Evolutionary conservation across 1,140 invertebrate genomes (phyloP).

Genomic region (Spodoptera frugiperda): DNA sequence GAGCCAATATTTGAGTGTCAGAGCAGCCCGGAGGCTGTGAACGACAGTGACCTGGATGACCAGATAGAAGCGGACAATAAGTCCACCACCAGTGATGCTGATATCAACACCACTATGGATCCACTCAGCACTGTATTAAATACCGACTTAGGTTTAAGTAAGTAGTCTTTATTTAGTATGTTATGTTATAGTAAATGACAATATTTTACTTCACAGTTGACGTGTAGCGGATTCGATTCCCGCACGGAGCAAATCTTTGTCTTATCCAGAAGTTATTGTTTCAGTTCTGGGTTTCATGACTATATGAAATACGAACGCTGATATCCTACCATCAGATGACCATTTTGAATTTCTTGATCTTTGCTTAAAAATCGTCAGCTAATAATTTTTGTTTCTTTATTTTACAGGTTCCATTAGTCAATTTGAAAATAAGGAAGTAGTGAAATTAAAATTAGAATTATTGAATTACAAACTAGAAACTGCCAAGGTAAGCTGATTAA

Average conservation of each 20-base stretch:
- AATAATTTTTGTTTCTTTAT: conserved; percentile 21
- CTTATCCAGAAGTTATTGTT: no score
- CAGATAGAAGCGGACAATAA: conserved; percentile 40
- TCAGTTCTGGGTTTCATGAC: no score
- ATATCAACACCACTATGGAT: conserved; percentile 55
- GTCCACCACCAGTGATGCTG: conserved; percentile 15
- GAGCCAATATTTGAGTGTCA: conserved; percentile 62
- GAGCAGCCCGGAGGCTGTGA: conserved; percentile 45
- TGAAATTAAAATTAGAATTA: conserved; percentile 72
- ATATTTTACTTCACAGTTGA: no score
- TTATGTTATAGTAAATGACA: no score
- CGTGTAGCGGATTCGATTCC: no score
- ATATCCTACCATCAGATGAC: no score
- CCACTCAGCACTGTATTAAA: conserved; percentile 70
- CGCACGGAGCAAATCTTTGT: no score
- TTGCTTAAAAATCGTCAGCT: no score
- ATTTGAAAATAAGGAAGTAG: conserved; percentile 67
- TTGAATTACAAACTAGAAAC: conserved; percentile 75
- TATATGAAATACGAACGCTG: no score
- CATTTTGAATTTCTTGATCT: no score
- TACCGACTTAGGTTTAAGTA: conserved; percentile 71
- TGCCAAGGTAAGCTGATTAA: conserved; percentile 64
- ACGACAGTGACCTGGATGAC: conserved; percentile 33
- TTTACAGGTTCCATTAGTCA: conserved; percentile 66
- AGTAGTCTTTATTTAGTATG: conserved; percentile 2